Conservation (phyloP, 2,888 invertebrate species). For the Ephialtes manifestator region DNA sequence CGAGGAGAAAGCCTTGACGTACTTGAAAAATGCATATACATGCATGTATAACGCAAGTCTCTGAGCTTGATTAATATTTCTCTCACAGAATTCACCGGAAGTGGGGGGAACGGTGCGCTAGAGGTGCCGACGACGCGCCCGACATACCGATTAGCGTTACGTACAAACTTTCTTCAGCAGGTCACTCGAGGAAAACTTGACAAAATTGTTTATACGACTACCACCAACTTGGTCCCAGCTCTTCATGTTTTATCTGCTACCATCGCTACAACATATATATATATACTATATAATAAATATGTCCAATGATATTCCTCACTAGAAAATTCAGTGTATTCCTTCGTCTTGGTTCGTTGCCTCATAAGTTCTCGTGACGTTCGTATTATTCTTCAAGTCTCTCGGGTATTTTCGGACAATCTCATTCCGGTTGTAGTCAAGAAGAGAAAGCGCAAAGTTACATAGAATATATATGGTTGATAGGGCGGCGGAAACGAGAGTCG, state of each 20-base stretch:
- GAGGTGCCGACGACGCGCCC: conserved; percentile 60
- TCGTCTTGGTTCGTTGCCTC: background rate
- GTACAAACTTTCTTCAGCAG: conserved; percentile 67
- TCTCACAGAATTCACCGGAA: conserved; percentile 65
- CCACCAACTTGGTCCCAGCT: background rate
- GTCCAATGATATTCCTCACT: background rate
- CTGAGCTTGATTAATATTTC: conserved; percentile 67
- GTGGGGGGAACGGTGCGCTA: conserved; percentile 58
- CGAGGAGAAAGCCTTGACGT: conserved; percentile 11
- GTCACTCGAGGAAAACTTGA: conserved; percentile 66
- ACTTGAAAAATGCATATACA: conserved; percentile 43
- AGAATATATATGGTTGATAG: conserved; percentile 3
- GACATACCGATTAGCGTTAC: conserved; percentile 67
- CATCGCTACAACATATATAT: background rate
- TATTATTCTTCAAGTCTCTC: conserved; percentile 21
- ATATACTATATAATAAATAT: background rate
- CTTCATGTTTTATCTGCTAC: conserved; percentile 4
- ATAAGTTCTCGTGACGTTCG: background rate
- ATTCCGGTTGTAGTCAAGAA: conserved; percentile 26
- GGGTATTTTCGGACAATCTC: conserved; percentile 1
- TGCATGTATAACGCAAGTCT: conserved; percentile 29
- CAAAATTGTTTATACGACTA: conserved; percentile 64
- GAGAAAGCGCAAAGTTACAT: conserved; percentile 31
- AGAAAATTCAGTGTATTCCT: conserved; percentile 1
- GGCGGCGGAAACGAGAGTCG: background rate